phyloP scores from a whole-genome alignment of 2,888 invertebrate species.

The Cheilosia vulpina region DNA sequence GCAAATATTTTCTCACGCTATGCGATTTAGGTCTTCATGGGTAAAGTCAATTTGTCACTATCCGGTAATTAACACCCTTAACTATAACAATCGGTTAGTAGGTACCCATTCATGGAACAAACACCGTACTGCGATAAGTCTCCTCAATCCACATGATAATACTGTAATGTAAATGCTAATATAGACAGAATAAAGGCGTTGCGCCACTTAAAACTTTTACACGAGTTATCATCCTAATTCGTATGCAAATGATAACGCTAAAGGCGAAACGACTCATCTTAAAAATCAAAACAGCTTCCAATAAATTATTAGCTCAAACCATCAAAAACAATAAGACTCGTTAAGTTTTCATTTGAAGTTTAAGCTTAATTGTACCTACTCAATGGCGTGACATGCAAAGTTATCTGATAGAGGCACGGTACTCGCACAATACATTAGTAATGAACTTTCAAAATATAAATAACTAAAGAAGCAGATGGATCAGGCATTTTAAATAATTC shows the following conservation, averaged over 20 bases:
- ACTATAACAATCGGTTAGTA: not conserved
- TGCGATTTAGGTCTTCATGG: not conserved
- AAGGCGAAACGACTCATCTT: not conserved
- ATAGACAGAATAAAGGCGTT: not conserved
- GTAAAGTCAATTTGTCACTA: not conserved
- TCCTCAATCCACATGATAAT: not conserved
- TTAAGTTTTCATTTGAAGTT: slow-evolving; percentile 13
- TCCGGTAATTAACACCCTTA: slow-evolving; percentile 1
- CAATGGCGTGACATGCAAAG: slow-evolving; percentile 42
- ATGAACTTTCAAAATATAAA: slow-evolving; percentile 46
- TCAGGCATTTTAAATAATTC: slow-evolving; percentile 19
- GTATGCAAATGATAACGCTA: not conserved
- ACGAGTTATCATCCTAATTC: too few species aligned
- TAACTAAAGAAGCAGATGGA: slow-evolving; percentile 32
- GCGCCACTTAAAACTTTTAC: not conserved
- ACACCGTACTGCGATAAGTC: not conserved
- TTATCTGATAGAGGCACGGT: slow-evolving; percentile 10
- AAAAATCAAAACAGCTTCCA: not conserved
- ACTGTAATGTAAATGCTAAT: not conserved
- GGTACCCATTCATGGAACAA: not conserved
- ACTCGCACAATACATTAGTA: slow-evolving; percentile 43
- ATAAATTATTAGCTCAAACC: not conserved
- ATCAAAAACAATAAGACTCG: not conserved
- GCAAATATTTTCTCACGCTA: slow-evolving; percentile 10
- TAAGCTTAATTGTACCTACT: slow-evolving; percentile 4